Evolutionary conservation across 2,113 vertebrate genomes (phyloP), one percentile per base, ranked within the genome.

Genomic region (Capreolus pygargus): DNA sequence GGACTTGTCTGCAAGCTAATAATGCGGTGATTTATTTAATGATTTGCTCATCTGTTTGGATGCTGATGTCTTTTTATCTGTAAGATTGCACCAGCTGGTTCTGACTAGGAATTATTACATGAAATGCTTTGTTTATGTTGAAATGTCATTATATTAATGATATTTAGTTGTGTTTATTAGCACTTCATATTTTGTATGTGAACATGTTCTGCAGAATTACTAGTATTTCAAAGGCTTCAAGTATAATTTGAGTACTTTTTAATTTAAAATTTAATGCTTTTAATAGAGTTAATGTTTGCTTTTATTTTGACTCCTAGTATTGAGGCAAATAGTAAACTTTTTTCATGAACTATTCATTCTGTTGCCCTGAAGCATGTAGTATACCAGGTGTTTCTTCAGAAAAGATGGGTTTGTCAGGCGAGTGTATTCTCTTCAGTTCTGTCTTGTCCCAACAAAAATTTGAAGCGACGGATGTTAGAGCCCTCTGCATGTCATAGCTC

Each of bases 161-260:
- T 92, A 43, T 92, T 90, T 36, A 87, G 52, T 90, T 96, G 33
- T 61, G 11, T 93, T 97, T 98, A 30, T 60, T 93, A 93, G 52
- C n/a, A 96, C 86, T 45, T 98, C 12, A 57, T 92, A 0, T 95
- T 97, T 27, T 1, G 23, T 61, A 78, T n/a, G 33, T 83, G 74
- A 82, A 83, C 45, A 43, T 83, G 10, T 94, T 76, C 36, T 92
- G 17, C 14, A 50, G 30, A 58, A 83, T 83, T 36, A 83, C 45
- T 95, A 58, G 39, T 91, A 76, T 61, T 83, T 76, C 54, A 94
- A 74, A 82, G 45, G n/a, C 13, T 54, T 87, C 13, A 55, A 55
- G 36, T 76, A 25, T 91, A 83, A 76, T 45, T 60, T 74, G 6
- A 39, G 19, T 12, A 88, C 70, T 11, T 27, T 15, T 84, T 82